Conservation (phyloP, 1,140 invertebrate species). For the Liolophura sinensis region DNA sequence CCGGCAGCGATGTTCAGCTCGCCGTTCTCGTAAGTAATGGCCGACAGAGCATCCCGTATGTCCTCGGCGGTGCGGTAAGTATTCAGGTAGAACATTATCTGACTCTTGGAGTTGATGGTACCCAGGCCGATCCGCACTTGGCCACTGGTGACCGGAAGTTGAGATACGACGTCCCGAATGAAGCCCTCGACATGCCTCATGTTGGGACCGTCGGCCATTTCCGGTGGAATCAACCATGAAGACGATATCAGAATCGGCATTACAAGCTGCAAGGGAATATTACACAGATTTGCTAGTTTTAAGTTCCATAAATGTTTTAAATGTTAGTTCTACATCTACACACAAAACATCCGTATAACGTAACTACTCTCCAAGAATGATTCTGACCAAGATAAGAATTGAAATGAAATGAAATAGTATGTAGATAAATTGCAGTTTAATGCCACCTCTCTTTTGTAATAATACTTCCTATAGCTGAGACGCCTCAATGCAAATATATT, state of each 20-base stretch:
- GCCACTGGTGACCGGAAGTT: constrained; percentile 38
- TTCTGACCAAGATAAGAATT: too few relatives aligned
- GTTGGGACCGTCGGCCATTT: constrained; percentile 40
- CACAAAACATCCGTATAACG: too few relatives aligned
- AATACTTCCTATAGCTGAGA: too few relatives aligned
- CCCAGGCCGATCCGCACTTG: constrained; percentile 38
- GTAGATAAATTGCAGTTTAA: too few relatives aligned
- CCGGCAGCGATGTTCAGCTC: constrained; percentile 47
- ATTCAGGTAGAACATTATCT: constrained; percentile 42
- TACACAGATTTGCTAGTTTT: too few relatives aligned
- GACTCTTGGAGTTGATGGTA: constrained; percentile 36
- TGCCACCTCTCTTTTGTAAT: too few relatives aligned
- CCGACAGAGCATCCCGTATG: constrained; percentile 37
- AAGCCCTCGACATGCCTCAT: constrained; percentile 42
- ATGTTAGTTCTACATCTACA: too few relatives aligned
- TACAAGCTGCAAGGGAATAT: constrained; percentile 30
- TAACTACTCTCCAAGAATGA: too few relatives aligned
- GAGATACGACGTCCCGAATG: constrained; percentile 32
- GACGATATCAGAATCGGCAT: constrained; percentile 39
- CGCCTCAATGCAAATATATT: too few relatives aligned
- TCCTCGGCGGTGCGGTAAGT: constrained; percentile 27
- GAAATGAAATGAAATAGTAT: too few relatives aligned
- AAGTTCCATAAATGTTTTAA: too few relatives aligned
- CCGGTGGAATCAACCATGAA: constrained; percentile 50
- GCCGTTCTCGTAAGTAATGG: constrained; percentile 43